Evolutionary conservation across 2,888 invertebrate species (phyloP), one percentile per base, ranked within the genome.

Genomic region (Brenthis daphne): DNA sequence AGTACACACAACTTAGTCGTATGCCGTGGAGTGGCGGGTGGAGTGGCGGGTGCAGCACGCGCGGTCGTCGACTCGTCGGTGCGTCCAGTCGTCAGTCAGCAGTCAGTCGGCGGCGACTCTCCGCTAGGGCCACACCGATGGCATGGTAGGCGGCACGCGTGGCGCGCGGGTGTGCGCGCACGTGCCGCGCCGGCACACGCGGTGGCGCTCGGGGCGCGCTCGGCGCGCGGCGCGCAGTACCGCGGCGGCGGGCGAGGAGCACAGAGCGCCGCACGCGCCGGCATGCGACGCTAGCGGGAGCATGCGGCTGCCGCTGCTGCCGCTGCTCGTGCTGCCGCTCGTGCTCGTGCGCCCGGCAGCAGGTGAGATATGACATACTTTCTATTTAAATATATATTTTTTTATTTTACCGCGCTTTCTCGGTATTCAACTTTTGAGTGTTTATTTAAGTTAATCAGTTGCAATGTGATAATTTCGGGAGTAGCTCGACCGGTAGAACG

Each of bases 231-330:
- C 77, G 75, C 76, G 74, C 80, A 83, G 83, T 83, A 80, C 80
- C 81, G 84, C 82, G 82, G 78, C 82, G 81, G 82, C 85, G 75
- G 79, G 74, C 77, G 75, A 73, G 57, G 73, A 75, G 83, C 84
- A 81, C 77, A 79, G 80, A 80, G 81, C 81, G 83, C 81, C 82
- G 79, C 79, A 82, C 85, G 86, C 87, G 86, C 88, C 88, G 86
- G 81, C 86, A 90, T 90, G 91, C 87, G 81, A 81, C 87, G 85
- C 82, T 88, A 89, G 85, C 82, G 80, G 80, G 86, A 88, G 89
- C 89, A 91, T 92, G 92, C 92, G 89, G 88, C 87, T 89, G 87
- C 89, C 87, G 79, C 81, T 90, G 85, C 88, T 90, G 89, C 90
- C 90, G 87, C 87, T 91, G 82, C 86, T 90, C 81, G 86, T 89